Conservation (phyloP, 2,797 vertebrate genomes). For the Anabacerthia variegaticeps region DNA sequence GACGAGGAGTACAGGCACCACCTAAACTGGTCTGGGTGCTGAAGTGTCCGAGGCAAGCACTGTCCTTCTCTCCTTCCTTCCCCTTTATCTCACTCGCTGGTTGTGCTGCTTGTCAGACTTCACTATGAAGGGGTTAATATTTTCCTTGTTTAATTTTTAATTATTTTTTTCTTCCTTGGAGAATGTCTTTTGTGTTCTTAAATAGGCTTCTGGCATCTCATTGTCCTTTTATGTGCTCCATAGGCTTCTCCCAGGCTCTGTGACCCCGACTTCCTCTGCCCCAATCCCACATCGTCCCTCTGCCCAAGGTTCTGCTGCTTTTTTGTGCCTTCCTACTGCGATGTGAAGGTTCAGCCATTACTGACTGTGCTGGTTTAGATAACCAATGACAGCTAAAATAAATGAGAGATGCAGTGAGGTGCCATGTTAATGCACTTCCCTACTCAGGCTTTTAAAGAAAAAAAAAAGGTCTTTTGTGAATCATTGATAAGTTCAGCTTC, state of each 20-base stretch:
- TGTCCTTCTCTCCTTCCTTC: background rate
- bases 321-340: background rate
- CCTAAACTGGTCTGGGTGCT: background rate
- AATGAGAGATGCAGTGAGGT: slow-evolving; percentile 11
- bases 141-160: background rate
- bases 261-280: background rate
- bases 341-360: background rate
- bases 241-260: background rate
- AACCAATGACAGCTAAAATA: background rate
- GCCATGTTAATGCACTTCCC: slow-evolving; percentile 50
- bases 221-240: background rate
- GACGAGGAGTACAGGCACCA: background rate
- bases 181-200: background rate
- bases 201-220: background rate
- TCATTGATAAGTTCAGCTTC: slow-evolving; percentile 80
- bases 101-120: background rate
- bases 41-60: background rate
- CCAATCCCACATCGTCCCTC: accelerated
- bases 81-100: accelerated
- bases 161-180: background rate
- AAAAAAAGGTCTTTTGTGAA: slow-evolving; percentile 62
- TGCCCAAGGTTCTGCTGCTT: background rate
- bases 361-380: background rate
- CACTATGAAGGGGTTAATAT: background rate
- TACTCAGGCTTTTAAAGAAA: slow-evolving; percentile 33